Evolutionary conservation across 2,888 invertebrate genomes (phyloP).

Genomic region (Drosophila kambysellisi): DNA sequence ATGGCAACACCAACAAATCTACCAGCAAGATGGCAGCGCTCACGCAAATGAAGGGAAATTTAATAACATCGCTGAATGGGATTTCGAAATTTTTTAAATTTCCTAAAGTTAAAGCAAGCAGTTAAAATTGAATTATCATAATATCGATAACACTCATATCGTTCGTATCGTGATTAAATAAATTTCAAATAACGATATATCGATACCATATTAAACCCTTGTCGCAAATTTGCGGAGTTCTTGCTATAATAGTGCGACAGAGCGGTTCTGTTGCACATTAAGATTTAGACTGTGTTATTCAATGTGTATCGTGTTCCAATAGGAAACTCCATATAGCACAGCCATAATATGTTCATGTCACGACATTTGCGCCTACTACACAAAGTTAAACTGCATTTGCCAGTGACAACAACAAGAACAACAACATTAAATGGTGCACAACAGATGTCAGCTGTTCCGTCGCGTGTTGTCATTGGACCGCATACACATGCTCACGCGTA

Average conservation of each 20-base stretch:
- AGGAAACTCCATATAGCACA: conserved; percentile 18
- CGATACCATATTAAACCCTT: conserved; percentile 17
- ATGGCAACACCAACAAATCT: conserved; percentile 5
- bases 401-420: conserved; percentile 32
- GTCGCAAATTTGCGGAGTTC: conserved; percentile 21
- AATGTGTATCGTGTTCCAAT: conserved; percentile 26
- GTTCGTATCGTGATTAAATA: not conserved
- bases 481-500: conserved; percentile 36
- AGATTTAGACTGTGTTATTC: conserved; percentile 16
- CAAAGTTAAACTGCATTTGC: conserved; percentile 34
- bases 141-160: conserved; percentile 3
- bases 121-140: not conserved
- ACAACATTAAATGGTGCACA: conserved; percentile 47
- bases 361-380: conserved; percentile 57
- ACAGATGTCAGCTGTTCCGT: conserved; percentile 67
- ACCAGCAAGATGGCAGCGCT: not conserved
- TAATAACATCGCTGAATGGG: not conserved
- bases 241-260: conserved; percentile 43
- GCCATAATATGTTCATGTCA: conserved; percentile 58
- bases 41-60: not conserved
- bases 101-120: no score
- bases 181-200: conserved; percentile 32
- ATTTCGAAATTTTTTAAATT: not conserved
- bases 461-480: conserved; percentile 57
- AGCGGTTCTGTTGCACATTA: conserved; percentile 17